Percentiles rank a stretch among this genome's conserved stretches.
Evolutionary conservation across 2,888 invertebrate genomes (phyloP).

Genomic region (Pollenia griseotomentosa): DNA sequence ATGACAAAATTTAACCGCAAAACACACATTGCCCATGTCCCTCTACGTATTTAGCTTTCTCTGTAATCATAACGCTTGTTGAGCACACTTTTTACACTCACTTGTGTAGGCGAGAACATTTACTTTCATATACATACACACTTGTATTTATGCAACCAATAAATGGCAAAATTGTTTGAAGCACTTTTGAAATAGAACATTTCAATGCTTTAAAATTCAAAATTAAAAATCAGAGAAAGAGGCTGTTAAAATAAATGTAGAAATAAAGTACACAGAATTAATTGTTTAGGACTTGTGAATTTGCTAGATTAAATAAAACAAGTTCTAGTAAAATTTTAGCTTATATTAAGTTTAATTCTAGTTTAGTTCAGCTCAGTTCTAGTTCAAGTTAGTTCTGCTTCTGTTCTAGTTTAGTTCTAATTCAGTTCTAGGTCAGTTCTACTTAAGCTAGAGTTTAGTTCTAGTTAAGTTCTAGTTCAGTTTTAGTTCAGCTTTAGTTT

Average conservation of each 20-base stretch:
- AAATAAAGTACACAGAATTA: slow-evolving; percentile 1
- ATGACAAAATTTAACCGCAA: slow-evolving; percentile 42
- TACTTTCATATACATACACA: not conserved
- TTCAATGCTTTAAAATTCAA: slow-evolving; percentile 36
- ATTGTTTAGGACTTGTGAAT: not conserved
- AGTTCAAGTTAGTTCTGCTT: too few relatives aligned
- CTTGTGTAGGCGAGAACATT: not conserved
- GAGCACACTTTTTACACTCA: slow-evolving; percentile 21
- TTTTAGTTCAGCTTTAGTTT: too few relatives aligned
- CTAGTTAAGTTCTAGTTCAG: too few relatives aligned
- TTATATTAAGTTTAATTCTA: too few relatives aligned
- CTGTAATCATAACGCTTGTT: slow-evolving; percentile 31
- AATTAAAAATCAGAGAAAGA: not conserved
- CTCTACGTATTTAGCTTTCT: not conserved
- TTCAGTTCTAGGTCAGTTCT: too few relatives aligned
- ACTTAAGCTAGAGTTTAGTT: too few relatives aligned
- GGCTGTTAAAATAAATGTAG: slow-evolving; percentile 1
- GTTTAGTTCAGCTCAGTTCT: too few relatives aligned
- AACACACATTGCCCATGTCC: not conserved
- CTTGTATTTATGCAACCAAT: not conserved
- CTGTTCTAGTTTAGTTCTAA: too few relatives aligned
- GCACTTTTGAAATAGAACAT: slow-evolving; percentile 31
- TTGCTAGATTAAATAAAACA: slow-evolving; percentile 8
- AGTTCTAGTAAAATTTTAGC: not conserved
- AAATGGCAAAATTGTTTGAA: slow-evolving; percentile 25